Evolutionary conservation across 1,140 invertebrate species (phyloP), one percentile per base, ranked within the genome.

Genomic region (Geopemphigus sp.): DNA sequence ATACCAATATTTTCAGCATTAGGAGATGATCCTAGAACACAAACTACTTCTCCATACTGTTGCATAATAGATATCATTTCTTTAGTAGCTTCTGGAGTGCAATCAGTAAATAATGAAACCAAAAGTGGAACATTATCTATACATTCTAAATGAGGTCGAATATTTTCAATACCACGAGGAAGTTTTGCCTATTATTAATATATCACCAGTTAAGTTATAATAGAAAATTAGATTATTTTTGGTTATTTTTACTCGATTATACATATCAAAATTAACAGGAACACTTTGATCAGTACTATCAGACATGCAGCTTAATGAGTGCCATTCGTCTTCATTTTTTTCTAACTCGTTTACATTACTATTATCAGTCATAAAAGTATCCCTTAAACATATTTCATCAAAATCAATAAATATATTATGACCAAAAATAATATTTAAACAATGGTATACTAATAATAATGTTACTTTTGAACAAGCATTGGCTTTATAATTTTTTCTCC

Each of bases 61-160:
- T 98, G 95, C 95, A 98, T 97, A 70, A 98, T 98, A 81, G 91
- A 89, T 81, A 98, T 88, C 96, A 98, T 98, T 85, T 95, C 92
- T 22, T 90, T 87, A 0, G 95, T 96, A 0, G 93, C 94, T 83
- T 91, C 87, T 14, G 95, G 90, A 10, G 93, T 96, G 86, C 97
- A 98, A 86, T 99, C 97, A 3, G 97, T 98, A 84, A 98, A 99
- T 1, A 99, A 87, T 0, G 96, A 98, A 1, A 99, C 97, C 59
- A 98, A 88, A 15, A 99, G 86, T 1, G 97, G 97, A 53, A 99
- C 97, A 87, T 98, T 98, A 85, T 99, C 97, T 82, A 98, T 94
- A 82, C 93, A 89, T 85, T 97, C 93, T 80, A 99, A 90, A 86
- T 99, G 97, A 0, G 96, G 96, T 29, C 96, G 89, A 82, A 98